Evolutionary conservation across 2,888 invertebrate genomes (phyloP), one percentile per base, ranked within the genome.

Genomic region (Caenorhabditis sinica): DNA sequence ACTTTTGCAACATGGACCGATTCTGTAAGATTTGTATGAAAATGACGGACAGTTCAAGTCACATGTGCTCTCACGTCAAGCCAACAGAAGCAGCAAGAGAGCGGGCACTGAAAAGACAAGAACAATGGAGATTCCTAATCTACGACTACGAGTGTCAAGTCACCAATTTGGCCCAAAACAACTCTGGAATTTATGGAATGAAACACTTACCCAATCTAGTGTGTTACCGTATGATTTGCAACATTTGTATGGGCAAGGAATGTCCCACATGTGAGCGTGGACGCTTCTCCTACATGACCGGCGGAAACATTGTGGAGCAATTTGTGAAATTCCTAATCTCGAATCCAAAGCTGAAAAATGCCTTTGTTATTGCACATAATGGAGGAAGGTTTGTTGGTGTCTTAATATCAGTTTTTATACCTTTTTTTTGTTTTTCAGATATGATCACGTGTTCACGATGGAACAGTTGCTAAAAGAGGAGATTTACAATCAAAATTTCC

Each of bases 301-400:
- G n/a, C n/a, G n/a, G 51, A 4, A 25, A 60, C 2, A 3, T 60
- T 2, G 2, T 60, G 17, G 58, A 60, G 9, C 15, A n/a, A 9
- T 60, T 60, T n/a, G 17, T 9, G 15, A 60, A 60, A 15, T 36
- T 69, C 51, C 20, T 51, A 53, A 13, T 69, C 51, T 1, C 30
- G 36, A 20, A 53, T 13, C 15, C 33, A 51, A 45, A 15, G 45
- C 15, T 45, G 17, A 11, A 45, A 45, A 45, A 45, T 45, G 45
- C 45, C 8, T 45, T 8, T 17, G 2, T 45, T 11, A 11, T 45
- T 2, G 45, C 45, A 15, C 25, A 43, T 23, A 45, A 45, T 45
- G 45, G 45, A 13, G 45, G 45, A 11, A 11, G 45, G 45, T 45
- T 45, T 45, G 45, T 45, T 45, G 17, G 3, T 17, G n/a, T n/a